Conservation (phyloP, 2,113 vertebrate species). For the Puma concolor region DNA sequence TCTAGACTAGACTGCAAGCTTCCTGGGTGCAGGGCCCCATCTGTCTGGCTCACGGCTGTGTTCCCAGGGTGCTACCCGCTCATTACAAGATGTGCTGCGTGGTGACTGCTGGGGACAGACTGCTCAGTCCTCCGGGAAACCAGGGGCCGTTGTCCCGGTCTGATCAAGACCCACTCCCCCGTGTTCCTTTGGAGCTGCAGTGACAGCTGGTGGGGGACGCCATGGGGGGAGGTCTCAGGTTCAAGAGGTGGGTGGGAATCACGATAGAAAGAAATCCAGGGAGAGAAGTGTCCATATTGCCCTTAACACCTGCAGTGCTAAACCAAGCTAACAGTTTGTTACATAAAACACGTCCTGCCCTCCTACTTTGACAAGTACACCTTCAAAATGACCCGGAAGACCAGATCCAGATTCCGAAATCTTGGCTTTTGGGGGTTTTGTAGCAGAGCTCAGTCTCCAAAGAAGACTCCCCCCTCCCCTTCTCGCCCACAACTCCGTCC, state of each 20-base stretch:
- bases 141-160: not conserved
- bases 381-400: not conserved
- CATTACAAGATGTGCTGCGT: not conserved
- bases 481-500: not conserved
- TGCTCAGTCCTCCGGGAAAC: not conserved
- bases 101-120: not conserved
- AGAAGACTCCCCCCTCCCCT: not conserved
- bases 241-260: not conserved
- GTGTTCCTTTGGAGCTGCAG: not conserved
- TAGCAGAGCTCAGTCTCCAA: not conserved
- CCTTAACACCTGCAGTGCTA: not conserved
- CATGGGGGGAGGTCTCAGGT: not conserved
- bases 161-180: not conserved
- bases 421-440: not conserved
- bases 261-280: not conserved
- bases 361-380: not conserved
- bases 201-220: not conserved
- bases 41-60: not conserved
- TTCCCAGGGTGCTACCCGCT: not conserved
- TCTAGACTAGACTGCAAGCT: not conserved
- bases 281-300: not conserved
- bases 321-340: not conserved
- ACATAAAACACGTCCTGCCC: not conserved
- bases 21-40: not conserved
- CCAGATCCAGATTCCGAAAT: not conserved